These are phyloP conservation scores for Meriones psammophilus DNA, from an alignment of 2,797 vertebrate species.

Conservation along the genomic window DNA sequence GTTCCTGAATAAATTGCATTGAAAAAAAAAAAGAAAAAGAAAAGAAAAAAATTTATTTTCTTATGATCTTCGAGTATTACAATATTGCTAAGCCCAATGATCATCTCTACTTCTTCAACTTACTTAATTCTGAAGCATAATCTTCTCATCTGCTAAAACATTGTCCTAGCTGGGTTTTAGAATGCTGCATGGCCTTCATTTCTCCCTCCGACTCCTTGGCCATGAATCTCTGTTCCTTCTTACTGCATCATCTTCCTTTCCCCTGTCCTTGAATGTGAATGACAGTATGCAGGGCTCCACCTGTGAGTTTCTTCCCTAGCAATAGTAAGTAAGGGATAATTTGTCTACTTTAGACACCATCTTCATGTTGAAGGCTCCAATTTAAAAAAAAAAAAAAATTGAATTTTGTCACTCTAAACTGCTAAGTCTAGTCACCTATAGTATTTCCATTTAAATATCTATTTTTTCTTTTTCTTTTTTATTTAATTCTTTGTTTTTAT, in stretches of 20 bases:
- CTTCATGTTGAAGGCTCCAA: not conserved
- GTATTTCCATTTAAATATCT: not conserved
- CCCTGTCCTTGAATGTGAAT: not conserved
- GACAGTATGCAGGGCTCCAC: not conserved
- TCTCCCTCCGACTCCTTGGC: not conserved
- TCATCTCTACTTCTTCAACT: not conserved
- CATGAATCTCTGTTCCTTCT: not conserved
- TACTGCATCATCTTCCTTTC: not conserved
- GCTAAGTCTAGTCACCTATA: not conserved
- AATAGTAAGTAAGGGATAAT: not conserved
- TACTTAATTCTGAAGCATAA: not conserved
- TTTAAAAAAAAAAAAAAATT: not conserved
- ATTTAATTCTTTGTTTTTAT: no score
- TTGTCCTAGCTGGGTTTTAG: not conserved
- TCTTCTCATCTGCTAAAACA: not conserved
- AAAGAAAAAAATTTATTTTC: conserved; percentile 26
- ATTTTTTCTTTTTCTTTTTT: not conserved
- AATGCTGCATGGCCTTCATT: not conserved
- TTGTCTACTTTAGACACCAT: not conserved
- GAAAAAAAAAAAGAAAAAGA: no score
- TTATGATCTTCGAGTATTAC: not conserved
- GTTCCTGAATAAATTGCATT: no score
- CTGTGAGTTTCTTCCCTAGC: not conserved
- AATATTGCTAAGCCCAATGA: not conserved
- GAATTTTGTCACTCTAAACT: not conserved